These are phyloP conservation scores for Sardinella longiceps DNA, from an alignment of 2,797 vertebrate species.

Conservation along the genomic window DNA sequence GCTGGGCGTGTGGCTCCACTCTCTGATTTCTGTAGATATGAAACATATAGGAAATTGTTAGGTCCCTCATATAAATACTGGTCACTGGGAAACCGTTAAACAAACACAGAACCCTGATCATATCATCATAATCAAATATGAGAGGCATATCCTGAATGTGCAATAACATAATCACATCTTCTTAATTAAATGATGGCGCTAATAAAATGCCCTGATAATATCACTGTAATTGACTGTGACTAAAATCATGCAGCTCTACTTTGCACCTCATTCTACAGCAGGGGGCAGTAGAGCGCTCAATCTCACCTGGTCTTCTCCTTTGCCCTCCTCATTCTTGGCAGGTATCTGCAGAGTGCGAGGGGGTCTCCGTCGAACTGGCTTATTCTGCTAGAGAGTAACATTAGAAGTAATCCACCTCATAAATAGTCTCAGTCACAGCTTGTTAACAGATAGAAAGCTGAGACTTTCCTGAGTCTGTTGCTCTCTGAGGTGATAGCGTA, in stretches of 20 bases:
- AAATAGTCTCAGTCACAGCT: not conserved
- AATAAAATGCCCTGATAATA: not conserved
- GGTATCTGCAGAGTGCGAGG: conserved; percentile 63
- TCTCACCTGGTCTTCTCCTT: conserved; percentile 60
- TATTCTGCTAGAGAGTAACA: conserved; percentile 59
- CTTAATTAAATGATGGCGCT: not conserved
- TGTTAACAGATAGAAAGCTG: not conserved
- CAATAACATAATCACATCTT: not conserved
- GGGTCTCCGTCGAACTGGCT: conserved; percentile 67
- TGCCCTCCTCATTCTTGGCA: conserved; percentile 32
- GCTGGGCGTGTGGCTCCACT: conserved; percentile 49
- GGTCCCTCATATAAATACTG: too few relatives aligned
- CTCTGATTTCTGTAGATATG: conserved; percentile 47
- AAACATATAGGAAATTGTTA: not conserved
- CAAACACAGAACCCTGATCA: not conserved
- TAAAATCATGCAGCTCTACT: conserved; percentile 38
- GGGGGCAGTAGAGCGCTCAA: not conserved
- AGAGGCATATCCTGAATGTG: not conserved
- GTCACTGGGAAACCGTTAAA: not conserved
- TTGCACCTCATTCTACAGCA: not conserved
- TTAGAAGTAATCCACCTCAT: not conserved
- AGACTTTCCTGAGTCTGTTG: not conserved
- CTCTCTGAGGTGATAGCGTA: not conserved
- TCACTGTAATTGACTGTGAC: conserved; percentile 11
- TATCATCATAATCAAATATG: conserved; percentile 21